Conservation (phyloP, 2,113 vertebrate genomes). For the Tenrec ecaudatus region DNA sequence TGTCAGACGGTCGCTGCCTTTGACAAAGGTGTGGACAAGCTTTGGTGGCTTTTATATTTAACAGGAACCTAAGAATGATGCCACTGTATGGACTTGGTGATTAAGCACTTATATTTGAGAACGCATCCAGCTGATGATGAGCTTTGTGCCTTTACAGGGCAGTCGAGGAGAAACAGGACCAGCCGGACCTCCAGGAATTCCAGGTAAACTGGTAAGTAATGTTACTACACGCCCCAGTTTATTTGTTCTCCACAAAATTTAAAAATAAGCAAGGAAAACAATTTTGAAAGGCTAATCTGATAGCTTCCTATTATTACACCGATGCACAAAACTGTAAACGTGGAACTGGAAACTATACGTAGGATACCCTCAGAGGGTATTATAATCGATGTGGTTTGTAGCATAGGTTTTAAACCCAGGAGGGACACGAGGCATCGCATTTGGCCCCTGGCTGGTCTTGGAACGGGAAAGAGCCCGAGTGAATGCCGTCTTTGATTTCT, state of each 20-base stretch:
- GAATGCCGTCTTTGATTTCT: conserved; percentile 87
- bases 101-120: conserved; percentile 16
- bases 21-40: background rate
- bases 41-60: background rate
- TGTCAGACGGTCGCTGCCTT: background rate
- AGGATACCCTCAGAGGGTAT: background rate
- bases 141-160: conserved; percentile 88
- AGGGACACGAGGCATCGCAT: background rate
- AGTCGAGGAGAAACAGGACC: conserved; percentile 91
- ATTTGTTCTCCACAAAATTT: conserved; percentile 57
- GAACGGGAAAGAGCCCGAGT: conserved; percentile 67
- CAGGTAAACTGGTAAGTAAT: conserved; percentile 93
- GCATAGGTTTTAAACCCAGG: background rate
- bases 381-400: conserved; percentile 1
- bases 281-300: background rate
- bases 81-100: conserved; percentile 22
- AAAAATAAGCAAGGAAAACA: conserved; percentile 26
- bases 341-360: background rate
- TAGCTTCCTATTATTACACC: conserved; percentile 54
- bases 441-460: conserved; percentile 42
- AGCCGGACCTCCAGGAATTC: conserved; percentile 90
- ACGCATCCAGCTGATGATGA: background rate
- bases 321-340: conserved; percentile 64
- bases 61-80: background rate
- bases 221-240: background rate